Percentiles rank a stretch among this genome's conserved stretches.
Conservation (phyloP, 2,888 invertebrate species). For the Lordiphosa andalusiaca region DNA sequence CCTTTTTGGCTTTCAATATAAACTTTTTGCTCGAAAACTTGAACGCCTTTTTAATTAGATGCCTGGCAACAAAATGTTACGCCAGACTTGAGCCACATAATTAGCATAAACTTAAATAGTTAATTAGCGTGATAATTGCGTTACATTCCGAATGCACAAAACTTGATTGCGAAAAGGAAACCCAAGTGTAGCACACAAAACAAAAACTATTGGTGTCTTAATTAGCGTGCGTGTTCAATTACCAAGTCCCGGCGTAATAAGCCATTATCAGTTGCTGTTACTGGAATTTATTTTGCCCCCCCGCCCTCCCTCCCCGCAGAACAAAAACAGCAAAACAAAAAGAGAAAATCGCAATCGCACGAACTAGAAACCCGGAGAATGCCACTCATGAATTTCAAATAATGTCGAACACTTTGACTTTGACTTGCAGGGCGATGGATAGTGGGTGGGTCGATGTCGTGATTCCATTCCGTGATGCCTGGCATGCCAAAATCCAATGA, state of each 20-base stretch:
- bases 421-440: constrained; percentile 42
- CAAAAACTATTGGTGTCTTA: constrained; percentile 71
- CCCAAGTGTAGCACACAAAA: constrained; percentile 44
- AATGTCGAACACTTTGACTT: constrained; percentile 75
- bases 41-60: constrained; percentile 39
- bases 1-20: constrained; percentile 10
- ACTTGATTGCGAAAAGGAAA: constrained; percentile 31
- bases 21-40: constrained; percentile 13
- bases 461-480: constrained; percentile 63
- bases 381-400: constrained; percentile 73
- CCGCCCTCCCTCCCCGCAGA: constrained; percentile 24
- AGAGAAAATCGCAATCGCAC: constrained; percentile 11
- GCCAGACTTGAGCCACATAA: constrained; percentile 42
- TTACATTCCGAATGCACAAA: constrained; percentile 39
- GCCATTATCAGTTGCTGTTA: constrained; percentile 67
- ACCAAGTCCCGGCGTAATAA: constrained; percentile 44
- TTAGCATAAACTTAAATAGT: constrained; percentile 71
- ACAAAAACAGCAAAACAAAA: constrained; percentile 30
- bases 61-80: constrained; percentile 33
- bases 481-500: constrained; percentile 73
- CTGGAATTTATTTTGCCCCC: constrained; percentile 53
- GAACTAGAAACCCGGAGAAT: constrained; percentile 39
- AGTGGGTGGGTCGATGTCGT: constrained; percentile 43
- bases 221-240: constrained; percentile 72
- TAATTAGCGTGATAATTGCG: constrained; percentile 72